Percentiles rank a stretch among this genome's conserved stretches.
phyloP scores from a whole-genome alignment of 64 coral and sea anemone genomes.

The Porites lutea region DNA sequence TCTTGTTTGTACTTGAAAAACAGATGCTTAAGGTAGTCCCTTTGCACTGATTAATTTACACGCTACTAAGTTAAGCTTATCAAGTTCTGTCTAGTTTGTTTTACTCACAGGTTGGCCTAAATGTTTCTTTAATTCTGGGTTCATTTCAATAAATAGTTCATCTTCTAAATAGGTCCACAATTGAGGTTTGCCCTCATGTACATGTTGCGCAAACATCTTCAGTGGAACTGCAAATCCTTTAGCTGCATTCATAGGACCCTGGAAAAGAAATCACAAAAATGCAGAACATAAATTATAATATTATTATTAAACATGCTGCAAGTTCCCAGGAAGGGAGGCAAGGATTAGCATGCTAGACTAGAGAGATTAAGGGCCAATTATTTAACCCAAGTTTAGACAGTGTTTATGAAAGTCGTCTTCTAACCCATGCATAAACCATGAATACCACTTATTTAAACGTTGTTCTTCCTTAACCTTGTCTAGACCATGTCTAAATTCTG shows the following conservation, averaged over 20 bases:
- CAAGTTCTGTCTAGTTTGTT: background rate
- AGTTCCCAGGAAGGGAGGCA: background rate
- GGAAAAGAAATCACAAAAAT: background rate
- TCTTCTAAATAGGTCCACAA: slow-evolving; percentile 92
- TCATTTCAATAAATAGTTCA: slow-evolving; percentile 90
- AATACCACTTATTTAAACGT: no score
- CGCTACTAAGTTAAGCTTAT: no score
- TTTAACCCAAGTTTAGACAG: no score
- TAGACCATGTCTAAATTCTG: no score
- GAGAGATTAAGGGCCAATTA: no score
- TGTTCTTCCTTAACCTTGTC: no score
- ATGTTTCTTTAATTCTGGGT: slow-evolving; percentile 82
- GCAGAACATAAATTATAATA: background rate
- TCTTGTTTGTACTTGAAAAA: background rate
- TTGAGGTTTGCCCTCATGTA: slow-evolving; percentile 76
- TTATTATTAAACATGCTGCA: background rate
- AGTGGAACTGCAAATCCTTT: slow-evolving; percentile 86
- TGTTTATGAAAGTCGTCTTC: no score
- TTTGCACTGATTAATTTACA: background rate
- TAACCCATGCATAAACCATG: no score
- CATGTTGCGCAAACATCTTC: slow-evolving; percentile 79
- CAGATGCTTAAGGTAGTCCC: background rate
- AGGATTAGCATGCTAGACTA: no score
- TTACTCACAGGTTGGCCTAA: slow-evolving; percentile 69
- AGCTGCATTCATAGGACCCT: slow-evolving; percentile 79